Base-by-base conservation (phyloP, 23 tunicate species). In the Aplidium turbinatum region DNA sequence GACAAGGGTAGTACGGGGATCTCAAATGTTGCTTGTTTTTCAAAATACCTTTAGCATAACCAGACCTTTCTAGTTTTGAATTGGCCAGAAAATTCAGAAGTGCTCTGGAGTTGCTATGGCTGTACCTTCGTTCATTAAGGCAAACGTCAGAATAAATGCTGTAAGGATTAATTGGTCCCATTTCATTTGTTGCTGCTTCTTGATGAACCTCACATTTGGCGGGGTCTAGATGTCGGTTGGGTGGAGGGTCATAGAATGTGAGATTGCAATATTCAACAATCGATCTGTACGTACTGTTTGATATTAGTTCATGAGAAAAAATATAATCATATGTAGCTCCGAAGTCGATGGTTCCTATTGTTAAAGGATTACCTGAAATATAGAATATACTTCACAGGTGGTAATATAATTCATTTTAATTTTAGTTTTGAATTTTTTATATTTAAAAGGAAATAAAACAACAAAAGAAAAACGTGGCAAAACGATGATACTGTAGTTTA, bases 291-390 rank as follows among this genome's bases (percentile, higher is more conserved):
- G 70, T 63, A 5, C 31, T 13, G 20, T 63, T 63, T 27, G 70
- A 27, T 7, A 63, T 63, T 26, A 63, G 70, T 5, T 63, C 18
- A 25, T 63, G 70, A 39, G 9, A 11, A 25, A 16, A 63, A 5
- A 25, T 5, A 30, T 63, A 63, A 20, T 63, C 70, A 7, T 9
- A 5, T 4, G 24, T 25, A 16, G 39, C 70, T 7, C 70, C 70
- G 20, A 9, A 11, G 20, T 63, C 31, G 24, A 63, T 63, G 9
- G 70, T 5, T 39, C 13, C 20, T 16, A 7, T 7, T 26, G 70
- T 63, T 9, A 63, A 30, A 63, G 70, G 70, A 63, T 63, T 63
- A n/a, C n/a, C n/a, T n/a, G n/a, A n/a, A n/a, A n/a, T n/a, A n/a
- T n/a, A n/a, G n/a, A n/a, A n/a, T n/a, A n/a, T n/a, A n/a, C n/a